A percentile compares a stretch with the other conserved stretches of the same genome.
Evolutionary conservation across 1,140 invertebrate genomes (phyloP).

Genomic region (Carposina sasakii): DNA sequence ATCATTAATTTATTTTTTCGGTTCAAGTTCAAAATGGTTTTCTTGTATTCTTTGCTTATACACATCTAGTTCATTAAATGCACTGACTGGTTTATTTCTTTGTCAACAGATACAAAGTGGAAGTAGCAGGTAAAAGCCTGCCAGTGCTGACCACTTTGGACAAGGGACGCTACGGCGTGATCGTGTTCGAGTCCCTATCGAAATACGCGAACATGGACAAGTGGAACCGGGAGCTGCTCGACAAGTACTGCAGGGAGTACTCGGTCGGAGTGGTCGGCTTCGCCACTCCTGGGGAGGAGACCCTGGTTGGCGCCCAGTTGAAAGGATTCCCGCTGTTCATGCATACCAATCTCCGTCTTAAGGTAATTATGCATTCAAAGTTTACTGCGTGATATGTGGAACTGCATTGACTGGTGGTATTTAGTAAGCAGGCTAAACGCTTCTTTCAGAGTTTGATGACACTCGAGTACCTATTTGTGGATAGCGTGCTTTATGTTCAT

Average conservation of each 20-base stretch:
- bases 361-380: conserved; percentile 69
- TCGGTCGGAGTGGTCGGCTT: conserved; percentile 97
- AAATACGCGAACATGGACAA: conserved; percentile 97
- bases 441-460: no score
- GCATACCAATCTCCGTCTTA: conserved; percentile 91
- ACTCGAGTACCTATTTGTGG: no score
- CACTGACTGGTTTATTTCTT: no score
- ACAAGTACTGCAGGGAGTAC: conserved; percentile 97
- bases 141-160: conserved; percentile 95
- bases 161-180: conserved; percentile 95
- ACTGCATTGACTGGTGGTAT: no score
- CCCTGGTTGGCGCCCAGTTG: conserved; percentile 87
- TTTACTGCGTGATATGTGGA: no score
- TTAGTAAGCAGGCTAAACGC: no score
- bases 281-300: conserved; percentile 89
- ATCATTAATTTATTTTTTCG: no score
- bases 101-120: conserved; percentile 89
- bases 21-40: no score
- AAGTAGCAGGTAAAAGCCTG: conserved; percentile 92
- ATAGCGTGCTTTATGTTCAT: no score
- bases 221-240: conserved; percentile 95
- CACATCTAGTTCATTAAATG: no score
- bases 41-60: no score
- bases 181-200: conserved; percentile 97
- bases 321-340: conserved; percentile 94